Evolutionary conservation across 2,888 invertebrate genomes (phyloP).

Genomic region (Drosophila nr. fundita): DNA sequence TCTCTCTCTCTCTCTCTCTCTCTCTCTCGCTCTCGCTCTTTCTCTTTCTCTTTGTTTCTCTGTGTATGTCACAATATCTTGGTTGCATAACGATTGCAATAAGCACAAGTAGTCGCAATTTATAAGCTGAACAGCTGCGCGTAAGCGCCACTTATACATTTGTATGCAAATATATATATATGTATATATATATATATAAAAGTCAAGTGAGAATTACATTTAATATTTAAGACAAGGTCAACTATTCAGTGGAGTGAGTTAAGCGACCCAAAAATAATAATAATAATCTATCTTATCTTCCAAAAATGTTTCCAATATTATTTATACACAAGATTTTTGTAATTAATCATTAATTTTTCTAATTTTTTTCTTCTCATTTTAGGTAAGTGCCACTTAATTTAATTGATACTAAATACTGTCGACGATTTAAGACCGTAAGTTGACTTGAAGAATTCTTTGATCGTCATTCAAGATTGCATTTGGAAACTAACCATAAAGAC

Average conservation of each 20-base stretch:
- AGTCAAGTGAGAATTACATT: conserved; percentile 27
- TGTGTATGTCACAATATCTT: background rate
- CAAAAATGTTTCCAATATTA: background rate
- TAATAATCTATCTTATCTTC: background rate
- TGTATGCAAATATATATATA: background rate
- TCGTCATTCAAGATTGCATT: background rate
- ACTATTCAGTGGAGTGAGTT: background rate
- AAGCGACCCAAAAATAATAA: background rate
- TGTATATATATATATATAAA: conserved; percentile 4
- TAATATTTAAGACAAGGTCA: conserved; percentile 16
- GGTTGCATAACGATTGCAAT: conserved; percentile 37
- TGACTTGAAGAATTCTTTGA: background rate
- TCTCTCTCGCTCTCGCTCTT: background rate
- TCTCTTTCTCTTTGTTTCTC: background rate
- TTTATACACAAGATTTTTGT: background rate
- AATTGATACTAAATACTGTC: background rate
- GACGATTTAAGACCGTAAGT: background rate
- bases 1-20: background rate
- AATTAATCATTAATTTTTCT: background rate
- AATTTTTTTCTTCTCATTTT: background rate
- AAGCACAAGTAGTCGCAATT: conserved; percentile 35
- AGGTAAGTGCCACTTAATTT: background rate
- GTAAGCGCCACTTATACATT: conserved; percentile 2
- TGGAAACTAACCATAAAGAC: background rate
- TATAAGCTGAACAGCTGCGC: conserved; percentile 35